Evolutionary conservation across 2,888 invertebrate genomes (phyloP), one percentile per base, ranked within the genome.

Genomic region (Agonopterix subpropinquella): DNA sequence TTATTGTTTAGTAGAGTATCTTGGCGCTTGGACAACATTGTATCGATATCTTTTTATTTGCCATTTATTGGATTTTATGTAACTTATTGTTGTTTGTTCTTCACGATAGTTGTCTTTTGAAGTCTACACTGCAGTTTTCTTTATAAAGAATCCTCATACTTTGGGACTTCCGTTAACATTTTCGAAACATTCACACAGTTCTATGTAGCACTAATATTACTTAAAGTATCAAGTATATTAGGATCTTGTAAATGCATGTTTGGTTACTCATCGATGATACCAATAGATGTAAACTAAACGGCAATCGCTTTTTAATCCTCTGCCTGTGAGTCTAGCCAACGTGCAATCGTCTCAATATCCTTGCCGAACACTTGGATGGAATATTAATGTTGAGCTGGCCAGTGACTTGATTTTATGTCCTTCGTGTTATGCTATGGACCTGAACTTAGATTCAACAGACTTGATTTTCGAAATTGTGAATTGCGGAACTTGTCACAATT

Each of bases 1-100:
- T 48, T 65, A 65, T 65, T 66, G 65, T 63, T 63, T 61, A 62
- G 61, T 61, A 59, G 61, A 57, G 57, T 58, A 61, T 67, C 59
- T 58, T 60, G 53, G 59, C 57, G 55, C 60, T 59, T 57, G 51
- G 57, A 59, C 54, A 50, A 61, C 55, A 52, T 55, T 56, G 48
- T 55, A 51, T 4, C 5, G 28, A 28, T 28, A 28, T 28, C 5
- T 28, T 28, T 42, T 42, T 42, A 9, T 43, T 43, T 43, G 5
- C 43, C n/a, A 9, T 45, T 45, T 13, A 15, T 44, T 44, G 8
- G 11, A 41, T 8, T 41, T 41, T 41, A 41, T 41, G 41, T 41
- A 41, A 41, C 13, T 41, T 41, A 28, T 28, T 28, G 28, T 28
- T 28, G 28, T 28, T 28, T 18, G 18, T 18, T 41, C 41, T 41